Evolutionary conservation across 2,113 vertebrate species (phyloP), one percentile per base, ranked within the genome.

Genomic region (human (Homo sapiens)): DNA sequence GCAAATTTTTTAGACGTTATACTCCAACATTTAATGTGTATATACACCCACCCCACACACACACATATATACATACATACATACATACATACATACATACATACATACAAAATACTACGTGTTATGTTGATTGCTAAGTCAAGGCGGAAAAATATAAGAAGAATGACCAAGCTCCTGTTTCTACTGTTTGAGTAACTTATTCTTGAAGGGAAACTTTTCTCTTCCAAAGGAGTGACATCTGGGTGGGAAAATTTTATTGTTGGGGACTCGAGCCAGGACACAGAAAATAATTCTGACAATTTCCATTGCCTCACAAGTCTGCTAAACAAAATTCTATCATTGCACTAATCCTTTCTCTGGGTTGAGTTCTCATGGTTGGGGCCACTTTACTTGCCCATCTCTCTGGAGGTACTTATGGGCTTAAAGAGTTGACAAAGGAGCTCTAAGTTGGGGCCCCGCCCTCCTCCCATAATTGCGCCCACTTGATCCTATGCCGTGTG

Each of bases 351-450:
- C 17, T 95, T 97, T 78, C 95, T 11, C n/a, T 68, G n/a, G 93
- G 25, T 20, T 97, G 32, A 96, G 89, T 97, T 97, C 97, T 52
- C 91, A 93, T 96, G 89, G 40, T 72, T 93, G 94, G 81, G 90
- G 30, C 70, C 94, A 8, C 20, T 5, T 98, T 97, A 93, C 61
- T 96, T 93, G 95, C 48, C 81, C 84, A 79, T 90, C 73, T 90
- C 90, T 73, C 96, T 78, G 84, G 68, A 93, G 92, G 35, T 97
- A 97, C 78, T 94, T 80, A 40, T 91, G 61, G 73, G 35, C 95
- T 96, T 92, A 97, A 96, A 72, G 85, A 97, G 76, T 89, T 97
- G 95, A 96, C 64, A 81, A 95, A 97, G 93, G 52, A 84, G 35
- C 85, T 92, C 89, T 97, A 78, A 98, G 61, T 59, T 27, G 66